Conservation (phyloP, 2,888 invertebrate genomes). For the Polyploca ridens region DNA sequence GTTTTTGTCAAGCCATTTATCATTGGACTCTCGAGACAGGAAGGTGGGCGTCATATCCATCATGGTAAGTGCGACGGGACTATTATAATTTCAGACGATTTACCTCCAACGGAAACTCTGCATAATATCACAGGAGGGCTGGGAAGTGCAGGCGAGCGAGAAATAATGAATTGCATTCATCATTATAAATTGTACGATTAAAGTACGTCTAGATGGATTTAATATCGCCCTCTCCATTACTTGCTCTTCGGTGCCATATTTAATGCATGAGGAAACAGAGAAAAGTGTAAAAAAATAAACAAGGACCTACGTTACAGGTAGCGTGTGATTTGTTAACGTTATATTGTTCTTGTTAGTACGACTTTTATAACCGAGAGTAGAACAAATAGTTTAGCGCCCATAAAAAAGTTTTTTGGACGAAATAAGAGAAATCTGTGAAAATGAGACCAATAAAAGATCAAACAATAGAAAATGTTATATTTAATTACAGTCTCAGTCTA, state of each 20-base stretch:
- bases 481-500: not conserved
- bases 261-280: constrained; percentile 27
- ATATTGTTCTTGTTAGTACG: too few relatives aligned
- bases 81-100: constrained; percentile 65
- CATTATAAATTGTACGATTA: constrained; percentile 63
- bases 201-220: constrained; percentile 44
- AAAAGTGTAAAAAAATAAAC: constrained; percentile 23
- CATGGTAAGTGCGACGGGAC: constrained; percentile 59
- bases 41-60: constrained; percentile 58
- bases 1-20: constrained; percentile 57
- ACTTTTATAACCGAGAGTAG: too few relatives aligned
- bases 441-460: not conserved
- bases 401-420: too few relatives aligned
- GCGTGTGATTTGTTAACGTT: too few relatives aligned
- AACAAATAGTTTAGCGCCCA: too few relatives aligned
- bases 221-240: constrained; percentile 32
- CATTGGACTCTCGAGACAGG: constrained; percentile 45
- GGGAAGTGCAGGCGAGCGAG: constrained; percentile 28
- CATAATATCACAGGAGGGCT: constrained; percentile 26
- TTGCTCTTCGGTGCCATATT: constrained; percentile 39
- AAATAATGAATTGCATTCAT: constrained; percentile 51
- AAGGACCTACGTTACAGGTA: constrained; percentile 21
- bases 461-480: not conserved
- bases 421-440: not conserved
- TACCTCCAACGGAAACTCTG: constrained; percentile 46